Base-by-base conservation (phyloP, 2,113 vertebrate genomes). In the Parus major region DNA sequence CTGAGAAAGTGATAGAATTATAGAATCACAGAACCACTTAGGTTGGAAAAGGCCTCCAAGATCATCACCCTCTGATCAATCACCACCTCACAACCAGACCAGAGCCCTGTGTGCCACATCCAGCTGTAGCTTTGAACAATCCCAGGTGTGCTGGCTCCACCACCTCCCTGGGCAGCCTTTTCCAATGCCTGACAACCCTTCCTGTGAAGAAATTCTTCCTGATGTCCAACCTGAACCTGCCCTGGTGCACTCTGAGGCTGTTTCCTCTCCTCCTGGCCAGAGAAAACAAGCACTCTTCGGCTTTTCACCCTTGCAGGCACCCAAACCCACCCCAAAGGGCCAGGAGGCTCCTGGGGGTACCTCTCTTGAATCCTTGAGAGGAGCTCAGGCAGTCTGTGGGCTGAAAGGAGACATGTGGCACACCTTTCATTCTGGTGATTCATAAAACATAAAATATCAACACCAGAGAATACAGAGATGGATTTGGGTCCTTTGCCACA, bases 221-320 rank as follows among this genome's bases (percentile, higher is more conserved):
- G 7, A n/a, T 60, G 28, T 24, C 53, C 46, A 21, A 29, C 24
- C 12, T 60, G 33, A 60, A 21, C 46, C 9, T 53, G 33, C 24
- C 65, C 29, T 55, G 47, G 41, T 28, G 16, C 64, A 70, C 15
- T 39, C 21, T 21, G 52, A 46, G 52, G 23, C 15, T 19, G 10
- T n/a, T 46, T 39, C 33, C 23, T 82, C 60, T 73, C 9, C 2
- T 71, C 29, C 49, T 46, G 23, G 9, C 36, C 60, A 57, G 59
- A 56, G 35, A 28, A 52, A 7, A 14, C 1, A 3, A 18, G 5
- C 1, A 7, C 47, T 50, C 20, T 18, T 9, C 0, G 0, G 31
- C 16, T 56, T 44, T 28, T 57, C 42, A 35, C 7, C 41, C 36
- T 59, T 31, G 29, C 35, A 63, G 72, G 16, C 28, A 42, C 39